Evolutionary conservation across 2,113 vertebrate species (phyloP).

Genomic region (Hippopotamus amphibius): DNA sequence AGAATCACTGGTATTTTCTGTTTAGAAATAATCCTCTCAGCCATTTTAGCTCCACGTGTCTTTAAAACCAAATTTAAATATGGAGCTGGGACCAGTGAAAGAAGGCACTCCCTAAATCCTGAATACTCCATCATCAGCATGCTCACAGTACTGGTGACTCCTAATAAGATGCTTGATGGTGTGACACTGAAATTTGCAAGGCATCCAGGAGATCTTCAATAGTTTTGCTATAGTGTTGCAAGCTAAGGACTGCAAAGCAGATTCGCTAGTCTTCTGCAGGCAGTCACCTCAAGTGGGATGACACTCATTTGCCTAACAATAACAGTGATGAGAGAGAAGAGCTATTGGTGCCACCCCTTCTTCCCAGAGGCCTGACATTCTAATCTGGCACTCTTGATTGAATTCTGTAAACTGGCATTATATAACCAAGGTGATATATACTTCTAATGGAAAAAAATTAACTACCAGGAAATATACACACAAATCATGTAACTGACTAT

Average conservation of each 20-base stretch:
- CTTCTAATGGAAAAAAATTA: constrained; percentile 45
- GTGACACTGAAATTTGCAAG: not conserved
- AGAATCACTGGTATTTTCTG: not conserved
- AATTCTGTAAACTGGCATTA: constrained; percentile 38
- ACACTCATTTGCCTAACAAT: constrained; percentile 71
- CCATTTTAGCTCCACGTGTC: not conserved
- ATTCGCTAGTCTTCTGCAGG: not conserved
- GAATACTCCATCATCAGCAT: constrained; percentile 45
- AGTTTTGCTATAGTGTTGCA: not conserved
- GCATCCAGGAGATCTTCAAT: not conserved
- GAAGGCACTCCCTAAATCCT: constrained; percentile 6
- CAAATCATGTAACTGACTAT: constrained; percentile 61
- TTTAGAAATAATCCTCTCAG: not conserved
- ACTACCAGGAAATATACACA: not conserved
- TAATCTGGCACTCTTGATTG: constrained; percentile 29
- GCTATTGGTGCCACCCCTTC: not conserved
- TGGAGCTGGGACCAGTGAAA: not conserved
- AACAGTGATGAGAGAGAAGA: constrained; percentile 59
- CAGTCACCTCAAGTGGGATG: constrained; percentile 9
- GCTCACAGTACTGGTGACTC: not conserved
- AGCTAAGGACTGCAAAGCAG: constrained; percentile 43
- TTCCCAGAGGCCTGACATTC: not conserved
- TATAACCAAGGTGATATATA: constrained; percentile 55
- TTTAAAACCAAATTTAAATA: not conserved
- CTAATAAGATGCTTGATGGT: not conserved